Evolutionary conservation across 2,113 vertebrate genomes (phyloP).

Genomic region (Menura novaehollandiae): DNA sequence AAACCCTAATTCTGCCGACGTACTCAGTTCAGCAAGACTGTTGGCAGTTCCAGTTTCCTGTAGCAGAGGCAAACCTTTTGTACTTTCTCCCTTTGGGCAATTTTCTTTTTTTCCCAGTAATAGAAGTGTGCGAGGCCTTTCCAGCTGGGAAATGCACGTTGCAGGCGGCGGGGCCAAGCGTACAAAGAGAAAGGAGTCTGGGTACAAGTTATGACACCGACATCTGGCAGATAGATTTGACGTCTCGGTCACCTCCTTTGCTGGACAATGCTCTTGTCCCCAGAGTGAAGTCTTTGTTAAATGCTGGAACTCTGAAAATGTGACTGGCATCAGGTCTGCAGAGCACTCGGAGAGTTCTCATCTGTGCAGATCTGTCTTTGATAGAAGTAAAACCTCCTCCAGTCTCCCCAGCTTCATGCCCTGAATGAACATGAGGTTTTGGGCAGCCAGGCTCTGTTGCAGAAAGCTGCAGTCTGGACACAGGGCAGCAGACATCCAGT

Average conservation of each 20-base stretch:
- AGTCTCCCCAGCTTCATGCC: background rate
- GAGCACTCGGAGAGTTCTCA: background rate
- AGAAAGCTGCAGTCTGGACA: background rate
- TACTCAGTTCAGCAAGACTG: slow-evolving; percentile 20
- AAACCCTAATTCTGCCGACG: background rate
- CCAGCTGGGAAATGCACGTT: slow-evolving; percentile 46
- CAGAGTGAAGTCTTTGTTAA: slow-evolving; percentile 44
- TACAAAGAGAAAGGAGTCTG: slow-evolving; percentile 19
- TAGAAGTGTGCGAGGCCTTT: background rate
- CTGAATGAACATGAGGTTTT: background rate
- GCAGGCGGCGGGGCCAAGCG: background rate
- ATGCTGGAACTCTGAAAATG: background rate
- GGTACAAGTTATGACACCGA: background rate
- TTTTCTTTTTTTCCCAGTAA: slow-evolving; percentile 43
- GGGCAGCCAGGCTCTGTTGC: background rate
- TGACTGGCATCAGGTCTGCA: background rate
- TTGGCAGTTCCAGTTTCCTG: slow-evolving; percentile 55
- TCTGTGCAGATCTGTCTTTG: background rate
- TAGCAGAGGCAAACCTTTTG: slow-evolving; percentile 54
- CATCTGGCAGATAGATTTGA: slow-evolving; percentile 64
- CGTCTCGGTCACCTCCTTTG: slow-evolving; percentile 13
- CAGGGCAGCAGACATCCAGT: background rate
- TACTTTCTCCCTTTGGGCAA: slow-evolving; percentile 46
- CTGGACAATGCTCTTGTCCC: slow-evolving; percentile 45
- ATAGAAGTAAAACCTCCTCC: background rate